Evolutionary conservation across 2,797 vertebrate genomes (phyloP).

Genomic region (Pangasius larnaudii): DNA sequence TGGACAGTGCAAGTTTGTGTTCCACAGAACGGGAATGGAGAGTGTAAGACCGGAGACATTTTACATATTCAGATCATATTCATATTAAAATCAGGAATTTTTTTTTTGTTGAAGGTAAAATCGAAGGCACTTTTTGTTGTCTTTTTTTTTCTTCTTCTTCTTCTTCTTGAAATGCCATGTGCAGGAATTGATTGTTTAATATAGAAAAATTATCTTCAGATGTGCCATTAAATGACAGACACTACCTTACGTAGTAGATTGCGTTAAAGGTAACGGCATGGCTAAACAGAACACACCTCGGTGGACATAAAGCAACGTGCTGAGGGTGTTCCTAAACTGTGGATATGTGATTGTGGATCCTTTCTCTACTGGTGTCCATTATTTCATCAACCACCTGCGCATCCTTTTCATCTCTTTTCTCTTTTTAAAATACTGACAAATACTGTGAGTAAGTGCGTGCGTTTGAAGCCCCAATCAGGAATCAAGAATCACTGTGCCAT

Average conservation of each 20-base stretch:
- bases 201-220: too few relatives aligned
- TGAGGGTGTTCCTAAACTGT: background rate
- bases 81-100: background rate
- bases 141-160: background rate
- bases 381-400: constrained; percentile 31
- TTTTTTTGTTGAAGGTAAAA: background rate
- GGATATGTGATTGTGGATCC: background rate
- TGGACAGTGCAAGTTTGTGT: background rate
- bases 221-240: too few relatives aligned
- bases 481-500: constrained; percentile 9
- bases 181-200: background rate
- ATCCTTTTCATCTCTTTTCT: constrained; percentile 6
- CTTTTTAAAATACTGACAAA: background rate
- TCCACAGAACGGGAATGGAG: background rate
- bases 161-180: background rate
- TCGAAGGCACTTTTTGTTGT: background rate
- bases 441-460: background rate
- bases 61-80: background rate
- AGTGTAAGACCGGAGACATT: background rate
- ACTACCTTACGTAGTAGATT: too few relatives aligned
- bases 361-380: constrained; percentile 17
- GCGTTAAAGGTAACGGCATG: background rate
- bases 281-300: background rate
- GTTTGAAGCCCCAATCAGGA: constrained; percentile 1
- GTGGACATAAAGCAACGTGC: background rate